Evolutionary conservation across 2,797 vertebrate species (phyloP).

Genomic region (Myiothlypis coronata): DNA sequence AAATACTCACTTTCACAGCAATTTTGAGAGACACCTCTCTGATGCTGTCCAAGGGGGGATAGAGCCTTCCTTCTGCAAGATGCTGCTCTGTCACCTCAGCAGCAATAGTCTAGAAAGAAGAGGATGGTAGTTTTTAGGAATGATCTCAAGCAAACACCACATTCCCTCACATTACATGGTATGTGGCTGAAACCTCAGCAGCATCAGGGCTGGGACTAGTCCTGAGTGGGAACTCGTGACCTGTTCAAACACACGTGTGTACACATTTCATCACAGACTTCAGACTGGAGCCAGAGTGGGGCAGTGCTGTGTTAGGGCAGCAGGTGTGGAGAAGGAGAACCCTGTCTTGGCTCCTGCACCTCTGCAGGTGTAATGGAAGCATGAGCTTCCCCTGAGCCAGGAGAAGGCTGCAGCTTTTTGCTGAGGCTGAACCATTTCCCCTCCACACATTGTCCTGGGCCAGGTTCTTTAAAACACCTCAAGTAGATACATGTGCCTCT

Average conservation of each 20-base stretch:
- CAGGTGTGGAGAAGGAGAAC: not conserved
- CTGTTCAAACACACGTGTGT: rapidly evolving
- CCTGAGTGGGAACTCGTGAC: not conserved
- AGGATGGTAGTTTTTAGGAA: not conserved
- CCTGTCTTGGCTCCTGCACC: not conserved
- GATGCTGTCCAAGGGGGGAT: slow-evolving; percentile 90
- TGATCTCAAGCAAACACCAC: not conserved
- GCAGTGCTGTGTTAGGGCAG: not conserved
- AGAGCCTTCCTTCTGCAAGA: slow-evolving; percentile 91
- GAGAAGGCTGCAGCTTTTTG: not conserved
- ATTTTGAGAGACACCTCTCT: slow-evolving; percentile 97
- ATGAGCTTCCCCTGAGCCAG: not conserved
- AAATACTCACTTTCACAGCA: slow-evolving; percentile 85
- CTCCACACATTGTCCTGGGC: rapidly evolving
- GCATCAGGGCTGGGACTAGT: not conserved
- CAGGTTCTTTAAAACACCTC: not conserved
- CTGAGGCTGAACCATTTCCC: not conserved
- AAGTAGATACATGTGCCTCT: not conserved
- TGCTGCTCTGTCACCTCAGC: slow-evolving; percentile 90
- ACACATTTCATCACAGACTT: not conserved
- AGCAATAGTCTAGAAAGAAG: slow-evolving; percentile 83
- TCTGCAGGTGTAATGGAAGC: not conserved
- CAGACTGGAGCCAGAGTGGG: not conserved
- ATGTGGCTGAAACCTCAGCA: not conserved
- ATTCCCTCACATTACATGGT: not conserved